Evolutionary conservation across 2,888 invertebrate species (phyloP).

Genomic region (Chloroclysta siterata): DNA sequence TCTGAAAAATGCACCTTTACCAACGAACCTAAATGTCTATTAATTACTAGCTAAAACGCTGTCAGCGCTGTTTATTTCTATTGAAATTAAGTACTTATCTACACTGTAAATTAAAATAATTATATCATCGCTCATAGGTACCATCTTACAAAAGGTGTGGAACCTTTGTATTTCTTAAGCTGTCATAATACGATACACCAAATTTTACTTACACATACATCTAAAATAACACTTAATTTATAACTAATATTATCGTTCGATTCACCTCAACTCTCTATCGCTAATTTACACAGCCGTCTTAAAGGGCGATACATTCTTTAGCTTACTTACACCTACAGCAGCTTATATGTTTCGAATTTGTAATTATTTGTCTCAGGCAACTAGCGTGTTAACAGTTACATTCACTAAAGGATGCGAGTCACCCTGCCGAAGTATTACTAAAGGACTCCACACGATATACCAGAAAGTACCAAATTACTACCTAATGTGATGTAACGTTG

Average conservation of each 20-base stretch:
- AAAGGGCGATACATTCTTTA: slow-evolving; percentile 31
- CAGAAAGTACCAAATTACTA: slow-evolving; percentile 13
- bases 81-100: not conserved
- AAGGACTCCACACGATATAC: slow-evolving; percentile 11
- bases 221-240: slow-evolving; percentile 19
- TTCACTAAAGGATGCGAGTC: slow-evolving; percentile 26
- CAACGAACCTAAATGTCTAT: not conserved
- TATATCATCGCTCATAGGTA: not conserved
- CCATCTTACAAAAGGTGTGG: not conserved
- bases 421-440: slow-evolving; percentile 24
- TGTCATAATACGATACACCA: slow-evolving; percentile 21
- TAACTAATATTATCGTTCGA: slow-evolving; percentile 19
- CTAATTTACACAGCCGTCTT: slow-evolving; percentile 38
- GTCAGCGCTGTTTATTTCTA: not conserved
- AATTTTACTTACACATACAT: slow-evolving; percentile 13
- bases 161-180: not conserved
- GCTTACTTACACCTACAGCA: slow-evolving; percentile 30
- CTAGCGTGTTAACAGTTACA: slow-evolving; percentile 41
- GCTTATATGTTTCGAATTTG: slow-evolving; percentile 33
- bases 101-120: not conserved
- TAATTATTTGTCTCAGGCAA: slow-evolving; percentile 43
- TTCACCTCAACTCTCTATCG: slow-evolving; percentile 22
- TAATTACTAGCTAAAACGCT: slow-evolving; percentile 4
- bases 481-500: slow-evolving; percentile 14
- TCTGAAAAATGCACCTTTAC: slow-evolving; percentile 19